Conservation (phyloP, 37 sponge, comb jelly and placozoan species). For the Hexactinellida sp. region DNA sequence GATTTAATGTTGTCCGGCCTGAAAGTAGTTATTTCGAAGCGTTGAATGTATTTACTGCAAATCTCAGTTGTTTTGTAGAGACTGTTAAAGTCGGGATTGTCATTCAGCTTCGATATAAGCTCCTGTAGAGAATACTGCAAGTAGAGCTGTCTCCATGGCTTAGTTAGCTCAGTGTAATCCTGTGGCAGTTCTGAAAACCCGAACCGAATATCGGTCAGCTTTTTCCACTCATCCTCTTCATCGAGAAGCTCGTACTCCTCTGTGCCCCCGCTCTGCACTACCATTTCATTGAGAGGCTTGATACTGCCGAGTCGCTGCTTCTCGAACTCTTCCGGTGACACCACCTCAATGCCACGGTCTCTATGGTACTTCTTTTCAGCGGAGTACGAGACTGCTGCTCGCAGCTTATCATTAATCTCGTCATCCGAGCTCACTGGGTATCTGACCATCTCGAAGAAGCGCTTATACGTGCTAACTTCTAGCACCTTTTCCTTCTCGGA, state of each 20-base stretch:
- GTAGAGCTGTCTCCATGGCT: slow-evolving; percentile 48
- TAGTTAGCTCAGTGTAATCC: slow-evolving; percentile 15
- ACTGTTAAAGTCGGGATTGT: slow-evolving; percentile 40
- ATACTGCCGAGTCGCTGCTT: slow-evolving; percentile 37
- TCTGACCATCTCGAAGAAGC: slow-evolving; percentile 24
- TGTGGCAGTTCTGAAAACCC: slow-evolving; percentile 36
- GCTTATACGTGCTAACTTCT: neutral
- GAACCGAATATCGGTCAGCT: slow-evolving; percentile 38
- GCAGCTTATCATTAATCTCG: slow-evolving; percentile 23
- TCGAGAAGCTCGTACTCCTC: slow-evolving; percentile 15
- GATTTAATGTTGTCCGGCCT: slow-evolving; percentile 43
- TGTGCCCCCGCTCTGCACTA: neutral
- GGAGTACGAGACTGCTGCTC: slow-evolving; percentile 21
- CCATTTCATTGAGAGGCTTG: slow-evolving; percentile 31
- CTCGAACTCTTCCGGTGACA: slow-evolving; percentile 58
- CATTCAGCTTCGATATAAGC: slow-evolving; percentile 43
- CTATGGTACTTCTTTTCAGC: slow-evolving; percentile 35
- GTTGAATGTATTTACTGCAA: slow-evolving; percentile 26
- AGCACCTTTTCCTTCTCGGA: neutral
- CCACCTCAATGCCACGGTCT: slow-evolving; percentile 37
- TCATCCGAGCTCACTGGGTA: slow-evolving; percentile 25
- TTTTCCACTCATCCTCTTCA: slow-evolving; percentile 37
- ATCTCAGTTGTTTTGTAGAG: slow-evolving; percentile 32
- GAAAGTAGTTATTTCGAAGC: slow-evolving; percentile 37
- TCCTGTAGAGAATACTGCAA: slow-evolving; percentile 50